Base-by-base conservation (phyloP, 1,140 invertebrate genomes). In the Microvelia longipes region DNA sequence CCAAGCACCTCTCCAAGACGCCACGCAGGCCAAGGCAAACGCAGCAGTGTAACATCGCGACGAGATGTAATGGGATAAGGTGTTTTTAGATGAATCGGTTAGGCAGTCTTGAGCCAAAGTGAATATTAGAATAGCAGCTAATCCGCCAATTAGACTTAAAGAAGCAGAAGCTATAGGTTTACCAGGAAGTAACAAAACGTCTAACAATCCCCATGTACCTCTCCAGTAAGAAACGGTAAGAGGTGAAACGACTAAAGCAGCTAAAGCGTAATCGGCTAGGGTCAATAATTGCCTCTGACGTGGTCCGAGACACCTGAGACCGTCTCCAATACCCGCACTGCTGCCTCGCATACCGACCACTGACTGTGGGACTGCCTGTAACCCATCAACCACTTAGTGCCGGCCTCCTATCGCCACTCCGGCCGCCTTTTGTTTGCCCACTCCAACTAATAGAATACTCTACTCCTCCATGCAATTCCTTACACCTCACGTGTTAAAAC, bases 171-270 rank as follows among this genome's bases (percentile, higher is more conserved):
- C 71, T 0, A 84, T 77, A 14, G 79, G 76, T 29, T 85, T 76
- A 0, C 82, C 78, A 0, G 88, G 87, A 66, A 85, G 85, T 27
- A 92, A 81, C 77, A 89, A 87, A 29, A 85, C 75, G 71, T 88
- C 88, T 82, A 90, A 87, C 24, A 94, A 82, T 63, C 85, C 84
- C 90, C 90, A 94, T 29, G 89, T 90, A 67, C 90, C 90, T 29
- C 91, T 82, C 91, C 91, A 94, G 77, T 92, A 93, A 65, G 86
- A 85, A 11, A 94, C 89, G 1, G 92, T 90, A 13, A 87, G 84
- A 11, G 91, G 91, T 0, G 88, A 87, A 2, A 91, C 85, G 14
- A 93, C 81, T 0, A 85, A 75, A 64, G 86, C 85, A 2, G 90
- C 88, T 75, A 93, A 83, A 19, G 88, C 74, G 15, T 83, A 82